A percentile compares a stretch with the other conserved stretches of the same genome.
Evolutionary conservation across 2,113 vertebrate genomes (phyloP).

Genomic region (Petrocephalus microphthalmus): DNA sequence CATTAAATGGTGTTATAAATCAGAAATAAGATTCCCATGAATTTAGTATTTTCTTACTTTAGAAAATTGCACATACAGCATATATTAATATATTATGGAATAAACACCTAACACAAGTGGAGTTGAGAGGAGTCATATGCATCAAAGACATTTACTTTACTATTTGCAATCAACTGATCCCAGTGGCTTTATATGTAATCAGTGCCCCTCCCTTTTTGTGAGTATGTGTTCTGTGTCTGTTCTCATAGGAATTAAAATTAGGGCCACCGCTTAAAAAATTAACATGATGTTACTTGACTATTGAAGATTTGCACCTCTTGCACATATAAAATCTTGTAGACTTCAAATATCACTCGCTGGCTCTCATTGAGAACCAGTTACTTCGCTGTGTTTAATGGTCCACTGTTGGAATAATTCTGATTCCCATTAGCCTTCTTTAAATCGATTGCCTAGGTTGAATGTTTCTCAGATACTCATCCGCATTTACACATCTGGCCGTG

Average conservation of each 20-base stretch:
- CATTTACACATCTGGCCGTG: neutral
- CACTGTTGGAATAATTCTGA: neutral
- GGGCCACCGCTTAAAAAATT: neutral
- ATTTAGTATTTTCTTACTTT: neutral
- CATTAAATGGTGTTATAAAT: neutral
- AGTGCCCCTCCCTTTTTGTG: neutral
- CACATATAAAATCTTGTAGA: neutral
- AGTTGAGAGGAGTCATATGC: neutral
- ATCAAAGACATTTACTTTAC: neutral
- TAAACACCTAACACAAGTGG: neutral
- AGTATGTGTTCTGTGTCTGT: neutral
- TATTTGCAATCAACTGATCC: neutral
- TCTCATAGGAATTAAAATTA: neutral
- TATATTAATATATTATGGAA: neutral
- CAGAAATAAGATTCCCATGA: neutral
- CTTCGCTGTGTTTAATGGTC: neutral
- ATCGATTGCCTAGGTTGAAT: neutral
- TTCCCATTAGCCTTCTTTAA: neutral
- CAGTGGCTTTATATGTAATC: neutral
- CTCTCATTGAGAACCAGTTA: neutral
- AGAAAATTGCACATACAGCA: neutral
- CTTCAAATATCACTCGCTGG: neutral
- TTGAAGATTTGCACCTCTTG: neutral
- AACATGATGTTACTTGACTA: neutral
- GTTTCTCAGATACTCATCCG: neutral